phyloP scores from a whole-genome alignment of 2,113 vertebrate species.

The Sceloporus tristichus region DNA sequence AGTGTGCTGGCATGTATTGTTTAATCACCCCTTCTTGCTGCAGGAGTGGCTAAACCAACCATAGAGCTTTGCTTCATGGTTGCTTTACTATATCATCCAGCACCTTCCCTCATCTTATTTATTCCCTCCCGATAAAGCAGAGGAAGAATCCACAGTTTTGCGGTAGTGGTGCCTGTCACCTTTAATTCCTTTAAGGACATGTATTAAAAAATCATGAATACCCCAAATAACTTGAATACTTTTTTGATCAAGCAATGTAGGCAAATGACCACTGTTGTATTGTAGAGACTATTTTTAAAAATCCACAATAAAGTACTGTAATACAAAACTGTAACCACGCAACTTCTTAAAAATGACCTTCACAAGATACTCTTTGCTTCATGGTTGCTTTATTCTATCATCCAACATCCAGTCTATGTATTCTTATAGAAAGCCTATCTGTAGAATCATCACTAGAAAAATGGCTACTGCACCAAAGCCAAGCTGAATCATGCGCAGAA shows the following conservation, averaged over 20 bases:
- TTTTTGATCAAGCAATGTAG: not conserved
- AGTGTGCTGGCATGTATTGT: not conserved
- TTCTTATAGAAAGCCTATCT: not conserved
- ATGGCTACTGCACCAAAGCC: too few relatives aligned
- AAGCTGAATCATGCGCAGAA: too few relatives aligned
- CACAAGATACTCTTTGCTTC: not conserved
- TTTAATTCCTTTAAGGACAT: not conserved
- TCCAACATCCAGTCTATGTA: not conserved
- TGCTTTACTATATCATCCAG: not conserved
- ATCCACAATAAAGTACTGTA: not conserved
- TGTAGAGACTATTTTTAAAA: not conserved
- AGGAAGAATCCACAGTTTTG: not conserved
- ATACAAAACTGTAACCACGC: not conserved
- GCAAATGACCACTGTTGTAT: not conserved
- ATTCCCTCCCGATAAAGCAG: not conserved
- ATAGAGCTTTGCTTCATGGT: not conserved
- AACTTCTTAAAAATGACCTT: not conserved
- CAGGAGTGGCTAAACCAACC: not conserved
- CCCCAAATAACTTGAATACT: not conserved
- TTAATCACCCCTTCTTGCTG: not conserved
- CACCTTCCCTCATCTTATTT: too few relatives aligned
- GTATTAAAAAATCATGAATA: conserved; percentile 1
- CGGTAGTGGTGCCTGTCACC: not conserved
- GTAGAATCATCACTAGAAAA: not conserved
- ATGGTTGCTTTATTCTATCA: too few relatives aligned